Conservation (phyloP, 2,113 vertebrate genomes). For the Syrrhaptes paradoxus region DNA sequence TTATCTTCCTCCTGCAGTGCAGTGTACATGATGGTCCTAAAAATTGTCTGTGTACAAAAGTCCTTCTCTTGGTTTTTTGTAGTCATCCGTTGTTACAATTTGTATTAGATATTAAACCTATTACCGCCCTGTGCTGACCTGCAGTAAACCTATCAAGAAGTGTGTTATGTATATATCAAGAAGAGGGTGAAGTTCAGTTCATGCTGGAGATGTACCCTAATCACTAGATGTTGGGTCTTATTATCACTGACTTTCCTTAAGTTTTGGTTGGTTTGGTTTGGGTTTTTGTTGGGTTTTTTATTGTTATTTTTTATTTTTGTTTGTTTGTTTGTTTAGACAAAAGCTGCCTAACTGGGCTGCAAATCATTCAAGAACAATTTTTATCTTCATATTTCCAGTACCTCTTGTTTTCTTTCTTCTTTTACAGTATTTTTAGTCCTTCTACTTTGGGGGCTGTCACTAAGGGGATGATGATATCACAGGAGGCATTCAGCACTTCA, state of each 20-base stretch:
- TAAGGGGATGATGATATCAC: conserved; percentile 54
- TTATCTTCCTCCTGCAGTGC: not conserved
- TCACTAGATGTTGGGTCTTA: not conserved
- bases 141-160: not conserved
- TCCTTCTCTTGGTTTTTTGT: not conserved
- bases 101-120: not conserved
- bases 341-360: not conserved
- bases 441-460: conserved; percentile 49
- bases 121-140: not conserved
- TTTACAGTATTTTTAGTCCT: conserved; percentile 52
- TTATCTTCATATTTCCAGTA: conserved; percentile 8
- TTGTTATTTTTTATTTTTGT: not conserved
- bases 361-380: not conserved
- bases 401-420: conserved; percentile 6
- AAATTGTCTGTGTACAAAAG: not conserved
- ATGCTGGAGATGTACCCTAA: not conserved
- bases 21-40: not conserved
- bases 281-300: no score
- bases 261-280: not conserved
- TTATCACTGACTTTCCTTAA: not conserved
- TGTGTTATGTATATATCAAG: not conserved
- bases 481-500: conserved; percentile 55
- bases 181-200: not conserved
- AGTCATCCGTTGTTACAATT: not conserved
- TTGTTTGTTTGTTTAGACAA: not conserved